Evolutionary conservation across 35 echinoderm and acorn worm species (phyloP), one percentile per base, ranked within the genome.

Genomic region (Diadema setosum): DNA sequence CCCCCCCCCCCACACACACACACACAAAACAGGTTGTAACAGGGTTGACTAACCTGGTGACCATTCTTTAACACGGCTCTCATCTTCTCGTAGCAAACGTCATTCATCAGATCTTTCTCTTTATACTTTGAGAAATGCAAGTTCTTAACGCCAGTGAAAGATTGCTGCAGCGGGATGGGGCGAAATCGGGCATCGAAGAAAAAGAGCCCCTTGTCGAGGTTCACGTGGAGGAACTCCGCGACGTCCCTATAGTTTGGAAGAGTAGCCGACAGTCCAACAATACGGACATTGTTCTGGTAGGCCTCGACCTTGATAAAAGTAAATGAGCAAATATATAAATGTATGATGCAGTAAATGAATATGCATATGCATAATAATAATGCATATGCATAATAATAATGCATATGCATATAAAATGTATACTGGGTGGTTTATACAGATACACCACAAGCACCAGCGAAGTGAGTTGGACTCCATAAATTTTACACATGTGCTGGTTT

Each of bases 71-170:
- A 88, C 70, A 98, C 85, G 16, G 80, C 85, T 31, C 58, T 35
- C 4, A 91, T 92, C 92, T 98, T 98, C 59, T 98, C 96, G n/a
- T 98, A 98, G 85, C 96, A 98, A 40, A 98, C 92, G 40, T 48
- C 29, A 85, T 98, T 89, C 96, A 98, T 98, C 81, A n/a, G n/a
- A n/a, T n/a, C n/a, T n/a, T n/a, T 96, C 94, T 42, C n/a, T n/a
- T n/a, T n/a, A n/a, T n/a, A n/a, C n/a, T n/a, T 83, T n/a, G n/a
- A n/a, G n/a, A n/a, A n/a, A n/a, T n/a, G n/a, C 9, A 4, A 33
- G 26, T 59, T 55, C 81, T 97, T 94, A 3, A 98, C 83, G 2
- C 96, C 96, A 3, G 94, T 87, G 83, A 85, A 98, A 26, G 89
- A 88, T 81, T 91, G 92, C 27, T 84, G 91, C 25, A 98, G 58